Evolutionary conservation across 2,888 invertebrate species (phyloP), one percentile per base, ranked within the genome.

Genomic region (Sinelater perroti): DNA sequence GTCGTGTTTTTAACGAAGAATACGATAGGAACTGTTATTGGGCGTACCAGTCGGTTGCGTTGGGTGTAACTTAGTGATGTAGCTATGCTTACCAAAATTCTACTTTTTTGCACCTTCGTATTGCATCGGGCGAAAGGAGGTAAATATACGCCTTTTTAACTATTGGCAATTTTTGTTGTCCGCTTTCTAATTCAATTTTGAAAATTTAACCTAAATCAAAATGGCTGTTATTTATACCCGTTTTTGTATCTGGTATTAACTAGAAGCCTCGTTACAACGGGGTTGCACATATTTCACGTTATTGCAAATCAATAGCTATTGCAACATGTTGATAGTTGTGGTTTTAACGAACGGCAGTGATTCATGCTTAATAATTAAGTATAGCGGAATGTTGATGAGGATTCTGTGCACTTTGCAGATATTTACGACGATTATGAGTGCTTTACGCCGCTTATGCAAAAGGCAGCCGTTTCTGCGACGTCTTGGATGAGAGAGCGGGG

Each of bases 401-500:
- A n/a, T n/a, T n/a, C n/a, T n/a, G n/a, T n/a, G n/a, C n/a, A n/a
- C n/a, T n/a, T n/a, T 74, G 42, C 70, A 79, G 79, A 78, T 70
- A 67, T 72, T 64, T 80, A 80, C 67, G 75, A 72, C 61, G 83
- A 87, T 69, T 87, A 87, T 75, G 91, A 93, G 78, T 94, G 94
- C 78, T 91, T 90, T 75, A 84, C 86, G 69, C 90, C 93, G 6
- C 80, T 95, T 56, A 80, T 94, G 73, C 87, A 88, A 13, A 83
- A 79, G 69, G 87, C 93, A 60, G 86, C 82, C 60, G 77, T 95
- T 63, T 86, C 84, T 61, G 93, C 94, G 18, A 93, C 94, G 31
- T 91, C 93, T 11, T 88, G 87, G 66, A 80, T 93, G 57, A 83
- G 86, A 44, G 91, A 91, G 68, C 83, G 94, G 74, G 93, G 92